Evolutionary conservation across 30 jellyfish, hydroid and myxozoan genomes (phyloP).

Genomic region (Rhopilema esculentum): DNA sequence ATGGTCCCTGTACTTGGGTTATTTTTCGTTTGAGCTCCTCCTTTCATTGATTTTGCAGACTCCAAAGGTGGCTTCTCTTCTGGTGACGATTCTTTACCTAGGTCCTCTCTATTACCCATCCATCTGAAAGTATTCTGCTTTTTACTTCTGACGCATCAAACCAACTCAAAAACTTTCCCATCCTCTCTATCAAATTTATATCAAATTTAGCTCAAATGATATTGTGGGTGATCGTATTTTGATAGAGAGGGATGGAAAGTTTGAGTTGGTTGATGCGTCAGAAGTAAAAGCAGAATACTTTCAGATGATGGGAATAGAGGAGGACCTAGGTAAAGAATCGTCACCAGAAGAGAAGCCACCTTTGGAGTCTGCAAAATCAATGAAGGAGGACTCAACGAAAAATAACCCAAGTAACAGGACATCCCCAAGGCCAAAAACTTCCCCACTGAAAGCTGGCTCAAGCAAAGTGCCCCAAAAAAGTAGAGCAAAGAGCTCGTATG

Average conservation of each 20-base stretch:
- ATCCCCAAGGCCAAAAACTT: conserved; percentile 71
- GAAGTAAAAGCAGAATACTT: conserved; percentile 83
- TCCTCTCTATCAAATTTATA: conserved; percentile 77
- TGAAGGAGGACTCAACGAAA: background rate
- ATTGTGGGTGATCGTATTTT: conserved; percentile 72
- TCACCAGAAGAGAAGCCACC: conserved; percentile 11
- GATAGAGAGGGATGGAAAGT: conserved; percentile 92
- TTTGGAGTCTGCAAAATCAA: background rate
- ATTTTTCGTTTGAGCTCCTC: background rate
- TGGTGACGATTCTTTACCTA: background rate
- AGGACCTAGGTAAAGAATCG: background rate
- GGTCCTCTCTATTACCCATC: conserved; percentile 28
- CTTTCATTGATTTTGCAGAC: background rate
- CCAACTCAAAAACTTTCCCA: conserved; percentile 90
- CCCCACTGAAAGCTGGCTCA: conserved; percentile 38
- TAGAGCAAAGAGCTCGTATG: conserved; percentile 52
- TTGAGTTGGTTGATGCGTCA: conserved; percentile 86
- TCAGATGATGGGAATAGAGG: conserved; percentile 54
- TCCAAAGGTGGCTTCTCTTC: conserved; percentile 16
- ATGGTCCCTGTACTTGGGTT: background rate
- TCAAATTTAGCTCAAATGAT: conserved; percentile 6
- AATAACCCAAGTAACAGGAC: background rate
- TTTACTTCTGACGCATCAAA: conserved; percentile 82
- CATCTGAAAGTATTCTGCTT: conserved; percentile 76
- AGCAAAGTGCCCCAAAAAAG: conserved; percentile 1